Percentiles rank a stretch among this genome's conserved stretches.
Evolutionary conservation across 2,888 invertebrate genomes (phyloP).

Genomic region (Anoplius nigerrimus): DNA sequence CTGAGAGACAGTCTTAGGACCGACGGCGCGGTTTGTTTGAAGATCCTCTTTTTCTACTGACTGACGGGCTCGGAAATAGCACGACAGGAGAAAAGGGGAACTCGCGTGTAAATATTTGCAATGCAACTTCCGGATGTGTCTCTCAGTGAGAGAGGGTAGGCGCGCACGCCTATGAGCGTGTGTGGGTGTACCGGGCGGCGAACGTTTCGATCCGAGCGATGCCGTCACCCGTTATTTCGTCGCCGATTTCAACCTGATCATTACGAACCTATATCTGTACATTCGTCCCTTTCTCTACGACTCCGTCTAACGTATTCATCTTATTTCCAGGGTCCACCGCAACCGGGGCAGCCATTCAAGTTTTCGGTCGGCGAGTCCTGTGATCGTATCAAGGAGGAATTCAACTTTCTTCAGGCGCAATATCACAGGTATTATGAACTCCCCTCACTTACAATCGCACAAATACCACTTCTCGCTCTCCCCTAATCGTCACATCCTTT

Average conservation of each 20-base stretch:
- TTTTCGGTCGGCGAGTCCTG: constrained; percentile 95
- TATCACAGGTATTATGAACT: constrained; percentile 86
- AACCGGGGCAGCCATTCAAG: constrained; percentile 94
- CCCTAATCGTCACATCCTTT: neutral
- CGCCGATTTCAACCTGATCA: too few relatives aligned
- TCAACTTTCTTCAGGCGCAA: constrained; percentile 95
- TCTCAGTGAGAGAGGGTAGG: neutral
- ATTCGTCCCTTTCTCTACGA: neutral
- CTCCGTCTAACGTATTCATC: constrained; percentile 24
- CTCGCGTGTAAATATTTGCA: constrained; percentile 12
- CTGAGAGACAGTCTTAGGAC: neutral
- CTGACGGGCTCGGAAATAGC: constrained; percentile 6
- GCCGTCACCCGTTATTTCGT: too few relatives aligned
- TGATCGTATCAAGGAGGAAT: constrained; percentile 96
- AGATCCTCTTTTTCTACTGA: constrained; percentile 4
- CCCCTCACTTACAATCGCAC: neutral
- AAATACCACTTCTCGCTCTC: neutral
- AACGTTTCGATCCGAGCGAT: too few relatives aligned
- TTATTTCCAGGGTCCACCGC: constrained; percentile 85
- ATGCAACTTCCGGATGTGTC: neutral
- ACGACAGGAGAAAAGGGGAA: constrained; percentile 4
- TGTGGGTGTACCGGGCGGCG: too few relatives aligned
- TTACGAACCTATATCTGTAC: neutral
- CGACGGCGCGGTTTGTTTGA: constrained; percentile 1
- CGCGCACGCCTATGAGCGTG: too few relatives aligned